Evolutionary conservation across 2,888 invertebrate species (phyloP).

Genomic region (Leucania comma): DNA sequence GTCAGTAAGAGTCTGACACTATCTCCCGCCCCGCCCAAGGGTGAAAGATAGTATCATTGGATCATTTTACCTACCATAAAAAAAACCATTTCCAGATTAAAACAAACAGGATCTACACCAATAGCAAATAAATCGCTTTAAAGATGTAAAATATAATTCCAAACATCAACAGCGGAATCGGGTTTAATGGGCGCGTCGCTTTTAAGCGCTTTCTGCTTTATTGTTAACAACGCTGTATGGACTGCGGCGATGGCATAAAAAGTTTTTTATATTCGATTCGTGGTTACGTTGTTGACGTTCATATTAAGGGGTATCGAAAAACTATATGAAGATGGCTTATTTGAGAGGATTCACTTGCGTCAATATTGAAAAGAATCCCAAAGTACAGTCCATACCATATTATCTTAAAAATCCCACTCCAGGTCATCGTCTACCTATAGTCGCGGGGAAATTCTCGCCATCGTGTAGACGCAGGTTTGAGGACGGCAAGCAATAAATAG

Average conservation of each 20-base stretch:
- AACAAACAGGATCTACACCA: slow-evolving; percentile 11
- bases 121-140: slow-evolving; percentile 27
- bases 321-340: background rate
- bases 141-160: slow-evolving; percentile 11
- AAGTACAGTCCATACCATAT: no score
- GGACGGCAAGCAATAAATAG: no score
- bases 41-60: no score
- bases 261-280: slow-evolving; percentile 12
- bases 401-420: no score
- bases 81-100: slow-evolving; percentile 2
- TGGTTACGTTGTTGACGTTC: slow-evolving; percentile 6
- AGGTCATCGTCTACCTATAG: no score
- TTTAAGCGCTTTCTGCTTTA: slow-evolving; percentile 50
- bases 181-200: slow-evolving; percentile 34
- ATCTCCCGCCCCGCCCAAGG: no score
- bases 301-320: slow-evolving; percentile 1
- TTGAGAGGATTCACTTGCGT: background rate
- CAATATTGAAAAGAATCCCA: background rate
- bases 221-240: slow-evolving; percentile 41
- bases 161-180: slow-evolving; percentile 39
- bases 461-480: no score
- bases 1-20: no score
- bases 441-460: no score
- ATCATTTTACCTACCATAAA: no score
- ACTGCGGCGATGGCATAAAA: slow-evolving; percentile 9